Evolutionary conservation across 2,888 invertebrate genomes (phyloP), one percentile per base, ranked within the genome.

Genomic region (Capitulum mitella): DNA sequence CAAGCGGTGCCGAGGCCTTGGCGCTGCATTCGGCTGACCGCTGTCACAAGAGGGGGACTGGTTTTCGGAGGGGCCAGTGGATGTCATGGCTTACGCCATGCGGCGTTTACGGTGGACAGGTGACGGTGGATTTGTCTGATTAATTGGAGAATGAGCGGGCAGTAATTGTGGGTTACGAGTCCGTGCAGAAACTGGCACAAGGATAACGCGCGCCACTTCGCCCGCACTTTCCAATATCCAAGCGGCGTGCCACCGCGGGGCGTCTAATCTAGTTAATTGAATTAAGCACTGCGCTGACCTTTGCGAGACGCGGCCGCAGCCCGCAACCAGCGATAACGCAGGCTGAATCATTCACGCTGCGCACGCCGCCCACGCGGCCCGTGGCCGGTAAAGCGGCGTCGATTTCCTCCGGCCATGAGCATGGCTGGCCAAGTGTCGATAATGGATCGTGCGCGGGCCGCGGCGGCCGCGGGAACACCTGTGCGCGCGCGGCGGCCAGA

Each of bases 111-210:
- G 16, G 37, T 8, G 70, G 37, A 34, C 70, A 37, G 70, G 70
- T 5, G 70, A 19, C 26, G 70, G 16, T 5, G 58, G 14, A 34
- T 37, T 34, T 29, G 70, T 70, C 70, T 70, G 70, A 70, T 70
- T 70, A 70, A 70, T 70, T 37, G 70, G 6, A 8, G 8, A 70
- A 32, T 70, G 70, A 70, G 34, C 22, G 22, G 32, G 70, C 70
- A 12, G 70, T 70, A 34, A 70, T 61, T 61, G 70, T 16, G 6
- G 70, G 37, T 8, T 14, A 22, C 37, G 37, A 26, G 22, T 37
- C 37, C 6, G 22, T 70, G 70, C 70, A 70, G 70, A 70, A 70
- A 37, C 29, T 70, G 37, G 70, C 37, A 70, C 70, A 70, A 70
- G 70, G 70, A 14, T 32, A 37, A 32, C 61, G 8, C 14, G n/a